Base-by-base conservation (phyloP, 2,797 vertebrate genomes). In the Heterohyrax brucei region DNA sequence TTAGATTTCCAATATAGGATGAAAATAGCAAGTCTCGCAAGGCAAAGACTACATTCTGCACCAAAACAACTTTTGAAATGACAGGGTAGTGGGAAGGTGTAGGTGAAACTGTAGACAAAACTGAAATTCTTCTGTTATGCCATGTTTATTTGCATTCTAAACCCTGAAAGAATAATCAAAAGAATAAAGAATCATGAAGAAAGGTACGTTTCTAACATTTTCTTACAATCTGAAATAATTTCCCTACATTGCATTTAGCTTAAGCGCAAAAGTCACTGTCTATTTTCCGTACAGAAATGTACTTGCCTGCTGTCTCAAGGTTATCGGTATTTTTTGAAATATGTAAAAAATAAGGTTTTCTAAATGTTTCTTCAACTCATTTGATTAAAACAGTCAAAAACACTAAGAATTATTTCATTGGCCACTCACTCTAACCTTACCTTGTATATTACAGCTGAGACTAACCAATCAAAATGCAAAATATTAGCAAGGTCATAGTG, bases 401-500 rank as follows among this genome's bases (percentile, higher is more conserved):
- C 78, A 95, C 61, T 72, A 97, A 97, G 95, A 97, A 90, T 56
- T 80, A 95, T 95, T 97, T 97, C 97, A 97, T 92, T 98, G 97
- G 97, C 94, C 98, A 98, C 97, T 98, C 10, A 5, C 76, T 82
- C 89, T 94, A 98, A 97, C 95, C 95, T 98, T 98, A 95, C 72
- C 78, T 92, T 94, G 94, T 97, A 96, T 96, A 96, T 98, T 97
- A 61, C 68, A 97, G 73, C 94, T 96, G 96, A 83, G 94, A 93
- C 93, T 97, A 98, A 96, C 98, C 98, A 98, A 98, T 98, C 98
- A 97, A 97, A 97, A 97, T 96, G 98, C 98, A 98, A 98, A 98
- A 98, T 98, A 98, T 98, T 98, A 98, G 96, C 98, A 98, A 99
- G 98, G 98, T 98, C 98, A 98, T 88, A 96, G 97, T 98, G 97